phyloP scores from a whole-genome alignment of 2,888 invertebrate species.

The Cosmia pyralina region DNA sequence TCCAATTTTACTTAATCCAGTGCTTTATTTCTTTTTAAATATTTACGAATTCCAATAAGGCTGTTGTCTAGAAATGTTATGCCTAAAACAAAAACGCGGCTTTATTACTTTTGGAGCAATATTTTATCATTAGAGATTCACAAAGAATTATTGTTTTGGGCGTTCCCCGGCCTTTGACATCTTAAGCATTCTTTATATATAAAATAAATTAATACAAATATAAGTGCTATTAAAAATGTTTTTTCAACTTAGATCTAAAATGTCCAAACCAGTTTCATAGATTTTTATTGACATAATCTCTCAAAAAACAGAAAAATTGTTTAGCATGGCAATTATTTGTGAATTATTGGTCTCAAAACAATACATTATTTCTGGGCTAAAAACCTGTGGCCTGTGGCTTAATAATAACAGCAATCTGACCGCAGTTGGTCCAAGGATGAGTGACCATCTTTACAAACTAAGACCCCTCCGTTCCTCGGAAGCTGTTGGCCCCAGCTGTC shows the following conservation, averaged over 20 bases:
- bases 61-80: constrained; percentile 16
- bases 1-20: neutral
- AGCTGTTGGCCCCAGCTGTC: no score
- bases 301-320: constrained; percentile 5
- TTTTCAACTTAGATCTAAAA: constrained; percentile 51
- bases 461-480: no score
- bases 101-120: constrained; percentile 43
- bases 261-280: constrained; percentile 36
- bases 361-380: no score
- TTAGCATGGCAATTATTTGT: constrained; percentile 19
- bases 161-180: constrained; percentile 55
- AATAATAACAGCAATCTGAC: no score
- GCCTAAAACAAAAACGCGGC: constrained; percentile 26
- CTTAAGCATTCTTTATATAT: constrained; percentile 54
- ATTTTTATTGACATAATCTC: constrained; percentile 45
- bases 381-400: no score
- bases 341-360: constrained; percentile 14
- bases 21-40: constrained; percentile 13
- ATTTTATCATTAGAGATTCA: constrained; percentile 54
- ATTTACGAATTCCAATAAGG: constrained; percentile 12
- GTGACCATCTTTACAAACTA: no score
- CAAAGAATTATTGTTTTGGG: constrained; percentile 46
- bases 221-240: constrained; percentile 43
- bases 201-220: constrained; percentile 51
- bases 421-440: no score